These are phyloP conservation scores for Xestia rhomboidea DNA, from an alignment of 2,888 invertebrate genomes.

Conservation along the genomic window DNA sequence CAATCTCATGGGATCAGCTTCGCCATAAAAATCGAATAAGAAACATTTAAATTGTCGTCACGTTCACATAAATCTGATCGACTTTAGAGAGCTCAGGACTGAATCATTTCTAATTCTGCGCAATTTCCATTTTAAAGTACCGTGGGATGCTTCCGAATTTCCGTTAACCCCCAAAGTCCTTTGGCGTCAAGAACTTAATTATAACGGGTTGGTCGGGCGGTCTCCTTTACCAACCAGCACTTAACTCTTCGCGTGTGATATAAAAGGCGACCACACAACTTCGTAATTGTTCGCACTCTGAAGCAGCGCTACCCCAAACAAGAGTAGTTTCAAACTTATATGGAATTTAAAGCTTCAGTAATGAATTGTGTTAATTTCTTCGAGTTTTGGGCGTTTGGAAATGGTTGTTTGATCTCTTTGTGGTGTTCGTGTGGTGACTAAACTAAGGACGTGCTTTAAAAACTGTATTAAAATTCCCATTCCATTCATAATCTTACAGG, in stretches of 20 bases:
- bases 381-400: constrained; percentile 44
- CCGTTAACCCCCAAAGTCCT: constrained; percentile 42
- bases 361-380: constrained; percentile 66
- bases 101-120: constrained; percentile 54
- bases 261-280: constrained; percentile 57
- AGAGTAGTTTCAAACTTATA: constrained; percentile 59
- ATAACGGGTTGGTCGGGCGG: constrained; percentile 45
- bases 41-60: constrained; percentile 46
- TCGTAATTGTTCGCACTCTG: constrained; percentile 54
- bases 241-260: constrained; percentile 53
- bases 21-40: constrained; percentile 24
- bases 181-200: constrained; percentile 57
- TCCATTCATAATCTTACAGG: neutral
- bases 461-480: neutral
- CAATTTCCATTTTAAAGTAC: constrained; percentile 58
- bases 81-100: constrained; percentile 37
- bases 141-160: constrained; percentile 44
- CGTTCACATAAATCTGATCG: constrained; percentile 49
- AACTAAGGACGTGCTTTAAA: constrained; percentile 10
- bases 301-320: constrained; percentile 46
- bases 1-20: constrained; percentile 3
- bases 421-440: constrained; percentile 7
- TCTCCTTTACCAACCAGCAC: constrained; percentile 31
- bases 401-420: constrained; percentile 42
- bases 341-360: constrained; percentile 59